Conservation (phyloP, 2,888 invertebrate genomes). For the Tribolium freemani region DNA sequence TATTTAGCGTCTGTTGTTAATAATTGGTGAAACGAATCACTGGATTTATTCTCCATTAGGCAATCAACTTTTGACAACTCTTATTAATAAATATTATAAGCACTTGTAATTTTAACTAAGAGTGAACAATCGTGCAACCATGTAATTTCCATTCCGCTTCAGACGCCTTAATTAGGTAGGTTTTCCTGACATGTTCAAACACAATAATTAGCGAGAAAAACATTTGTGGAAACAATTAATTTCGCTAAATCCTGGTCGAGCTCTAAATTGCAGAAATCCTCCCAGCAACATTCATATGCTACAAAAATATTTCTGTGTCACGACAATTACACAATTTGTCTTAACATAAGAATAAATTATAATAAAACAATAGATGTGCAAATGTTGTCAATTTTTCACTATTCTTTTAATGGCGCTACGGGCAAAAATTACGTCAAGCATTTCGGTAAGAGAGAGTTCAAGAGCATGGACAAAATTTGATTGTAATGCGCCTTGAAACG, state of each 20-base stretch:
- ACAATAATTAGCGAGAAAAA: not conserved
- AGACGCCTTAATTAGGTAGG: not conserved
- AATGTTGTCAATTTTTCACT: not conserved
- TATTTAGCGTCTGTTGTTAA: not conserved
- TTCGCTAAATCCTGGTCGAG: not conserved
- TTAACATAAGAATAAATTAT: not conserved
- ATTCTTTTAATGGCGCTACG: not conserved
- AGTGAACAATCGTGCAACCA: not conserved
- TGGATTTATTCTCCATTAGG: not conserved
- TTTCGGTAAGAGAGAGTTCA: not conserved
- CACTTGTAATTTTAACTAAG: not conserved
- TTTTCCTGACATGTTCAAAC: not conserved
- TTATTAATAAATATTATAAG: not conserved
- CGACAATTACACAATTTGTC: not conserved
- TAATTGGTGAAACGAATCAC: not conserved
- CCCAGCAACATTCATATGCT: not conserved
- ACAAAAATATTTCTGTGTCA: not conserved
- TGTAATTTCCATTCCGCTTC: not conserved
- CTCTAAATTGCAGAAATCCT: too few relatives aligned
- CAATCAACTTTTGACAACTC: not conserved
- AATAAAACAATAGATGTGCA: not conserved
- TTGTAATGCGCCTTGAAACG: not conserved
- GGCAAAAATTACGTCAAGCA: not conserved
- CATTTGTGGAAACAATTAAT: not conserved
- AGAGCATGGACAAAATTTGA: not conserved